Percentiles rank a stretch among this genome's conserved stretches.
phyloP scores from a whole-genome alignment of 1,140 invertebrate species.

The Yoshiicerus persimilis region DNA sequence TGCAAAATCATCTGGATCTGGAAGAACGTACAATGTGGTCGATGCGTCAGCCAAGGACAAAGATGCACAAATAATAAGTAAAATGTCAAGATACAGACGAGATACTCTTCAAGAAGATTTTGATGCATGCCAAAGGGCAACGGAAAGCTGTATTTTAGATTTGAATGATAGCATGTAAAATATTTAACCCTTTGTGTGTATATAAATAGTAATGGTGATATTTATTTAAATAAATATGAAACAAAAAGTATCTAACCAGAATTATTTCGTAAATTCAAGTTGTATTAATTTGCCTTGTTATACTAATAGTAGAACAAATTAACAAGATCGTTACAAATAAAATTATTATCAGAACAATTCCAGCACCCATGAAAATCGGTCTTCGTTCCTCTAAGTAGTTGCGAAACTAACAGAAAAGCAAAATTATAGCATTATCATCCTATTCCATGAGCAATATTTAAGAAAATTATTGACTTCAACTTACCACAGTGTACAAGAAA shows the following conservation, averaged over 20 bases:
- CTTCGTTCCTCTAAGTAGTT: neutral
- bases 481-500: too few relatives aligned
- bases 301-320: neutral
- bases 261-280: neutral
- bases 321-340: neutral
- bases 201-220: too few relatives aligned
- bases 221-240: neutral
- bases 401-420: neutral
- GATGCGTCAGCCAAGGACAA: neutral
- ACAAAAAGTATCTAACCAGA: neutral
- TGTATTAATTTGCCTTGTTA: neutral
- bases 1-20: too few relatives aligned
- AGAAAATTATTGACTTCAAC: too few relatives aligned
- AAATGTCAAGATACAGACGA: too few relatives aligned
- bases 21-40: too few relatives aligned
- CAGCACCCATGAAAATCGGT: neutral
- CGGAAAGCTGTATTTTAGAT: neutral
- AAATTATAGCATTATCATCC: too few relatives aligned
- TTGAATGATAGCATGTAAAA: too few relatives aligned
- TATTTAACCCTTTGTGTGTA: too few relatives aligned
- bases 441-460: too few relatives aligned
- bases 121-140: neutral
- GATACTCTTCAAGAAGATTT: neutral
- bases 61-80: neutral
- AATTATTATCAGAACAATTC: neutral